Percentiles rank a stretch among this genome's conserved stretches.
These are phyloP conservation scores for Sapayoa aenigma DNA, from an alignment of 2,113 vertebrate genomes.

Conservation along the genomic window DNA sequence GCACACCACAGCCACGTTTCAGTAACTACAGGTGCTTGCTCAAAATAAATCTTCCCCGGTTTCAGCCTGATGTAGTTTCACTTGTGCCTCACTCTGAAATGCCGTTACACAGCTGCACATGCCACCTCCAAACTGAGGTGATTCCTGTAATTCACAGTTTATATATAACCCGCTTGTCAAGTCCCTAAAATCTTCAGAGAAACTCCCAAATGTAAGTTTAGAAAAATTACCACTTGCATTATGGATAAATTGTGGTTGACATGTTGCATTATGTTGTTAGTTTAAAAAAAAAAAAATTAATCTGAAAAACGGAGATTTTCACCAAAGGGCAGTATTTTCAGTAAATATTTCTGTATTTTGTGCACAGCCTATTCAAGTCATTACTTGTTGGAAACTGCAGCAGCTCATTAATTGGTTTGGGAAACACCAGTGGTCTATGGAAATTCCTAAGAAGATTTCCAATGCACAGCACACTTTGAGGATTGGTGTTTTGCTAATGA, in stretches of 20 bases:
- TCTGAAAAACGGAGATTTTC: background rate
- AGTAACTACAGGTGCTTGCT: background rate
- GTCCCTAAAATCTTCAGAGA: background rate
- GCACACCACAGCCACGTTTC: background rate
- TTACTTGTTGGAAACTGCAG: background rate
- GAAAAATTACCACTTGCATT: background rate
- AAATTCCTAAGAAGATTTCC: background rate
- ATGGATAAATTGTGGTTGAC: background rate
- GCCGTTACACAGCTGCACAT: background rate
- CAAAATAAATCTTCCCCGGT: slow-evolving; percentile 37
- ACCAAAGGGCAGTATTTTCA: background rate
- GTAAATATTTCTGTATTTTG: background rate
- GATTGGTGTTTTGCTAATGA: background rate
- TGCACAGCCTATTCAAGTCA: background rate
- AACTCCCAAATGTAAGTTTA: background rate
- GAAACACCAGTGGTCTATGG: background rate
- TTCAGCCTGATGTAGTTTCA: background rate
- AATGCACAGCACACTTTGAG: background rate
- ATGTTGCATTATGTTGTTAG: background rate
- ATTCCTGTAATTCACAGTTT: background rate
- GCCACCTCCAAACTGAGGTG: background rate
- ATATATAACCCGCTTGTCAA: background rate
- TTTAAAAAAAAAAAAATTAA: background rate
- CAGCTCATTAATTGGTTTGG: rapidly evolving
- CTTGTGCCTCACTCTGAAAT: background rate